These are phyloP conservation scores for Fistularia commersonii DNA, from an alignment of 2,797 vertebrate species.

Conservation along the genomic window DNA sequence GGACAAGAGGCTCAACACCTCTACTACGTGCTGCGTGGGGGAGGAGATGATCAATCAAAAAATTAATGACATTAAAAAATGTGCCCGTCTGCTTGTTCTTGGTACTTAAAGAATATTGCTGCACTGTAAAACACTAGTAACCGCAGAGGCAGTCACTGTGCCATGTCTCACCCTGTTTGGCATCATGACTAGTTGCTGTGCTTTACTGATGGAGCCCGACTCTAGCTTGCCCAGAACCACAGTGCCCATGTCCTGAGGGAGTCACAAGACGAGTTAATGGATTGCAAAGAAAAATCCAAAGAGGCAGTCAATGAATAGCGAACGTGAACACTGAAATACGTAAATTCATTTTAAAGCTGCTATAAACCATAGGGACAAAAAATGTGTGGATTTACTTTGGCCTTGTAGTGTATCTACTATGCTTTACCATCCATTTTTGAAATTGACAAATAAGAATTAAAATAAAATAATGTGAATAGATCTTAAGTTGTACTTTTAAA, in stretches of 20 bases:
- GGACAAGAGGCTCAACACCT: constrained; percentile 92
- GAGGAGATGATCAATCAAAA: not conserved
- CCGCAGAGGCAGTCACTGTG: too few relatives aligned
- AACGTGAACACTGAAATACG: not conserved
- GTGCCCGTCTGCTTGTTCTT: too few relatives aligned
- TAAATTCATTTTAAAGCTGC: not conserved
- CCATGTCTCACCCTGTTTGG: constrained; percentile 88
- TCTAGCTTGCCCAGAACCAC: constrained; percentile 96
- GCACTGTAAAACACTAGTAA: not conserved
- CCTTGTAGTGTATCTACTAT: too few relatives aligned
- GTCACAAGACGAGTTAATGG: not conserved
- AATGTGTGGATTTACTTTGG: too few relatives aligned
- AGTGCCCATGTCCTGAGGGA: constrained; percentile 93
- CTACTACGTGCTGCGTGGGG: constrained; percentile 85
- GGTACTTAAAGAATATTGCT: not conserved
- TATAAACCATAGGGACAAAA: too few relatives aligned
- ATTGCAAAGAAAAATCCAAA: not conserved
- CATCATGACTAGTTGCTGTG: constrained; percentile 98
- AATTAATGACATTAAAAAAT: not conserved
- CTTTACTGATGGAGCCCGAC: constrained; percentile 94
- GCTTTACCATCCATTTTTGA: too few relatives aligned
- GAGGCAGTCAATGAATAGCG: not conserved
- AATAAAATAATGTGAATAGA: too few relatives aligned
- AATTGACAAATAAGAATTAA: too few relatives aligned
- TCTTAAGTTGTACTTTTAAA: too few relatives aligned